Evolutionary conservation across 2,888 invertebrate species (phyloP).

Genomic region (Pollenia labialis): DNA sequence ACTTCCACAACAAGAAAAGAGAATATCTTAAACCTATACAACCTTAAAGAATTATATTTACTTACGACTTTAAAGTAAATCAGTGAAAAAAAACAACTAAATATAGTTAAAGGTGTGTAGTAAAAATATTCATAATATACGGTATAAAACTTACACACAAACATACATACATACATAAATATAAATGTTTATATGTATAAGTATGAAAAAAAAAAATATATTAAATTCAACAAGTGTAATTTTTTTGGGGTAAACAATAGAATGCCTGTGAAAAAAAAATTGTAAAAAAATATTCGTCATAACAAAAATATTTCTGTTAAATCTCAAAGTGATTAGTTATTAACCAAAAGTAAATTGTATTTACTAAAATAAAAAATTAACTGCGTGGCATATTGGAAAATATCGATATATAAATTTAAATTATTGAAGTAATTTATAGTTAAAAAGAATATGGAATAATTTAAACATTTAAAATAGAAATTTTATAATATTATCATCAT

Average conservation of each 20-base stretch:
- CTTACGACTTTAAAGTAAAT: conserved; percentile 43
- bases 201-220: conserved; percentile 39
- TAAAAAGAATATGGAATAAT: too few relatives aligned
- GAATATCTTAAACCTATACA: conserved; percentile 59
- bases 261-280: conserved; percentile 61
- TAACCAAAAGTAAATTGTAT: not conserved
- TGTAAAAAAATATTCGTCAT: conserved; percentile 27
- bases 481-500: conserved; percentile 17
- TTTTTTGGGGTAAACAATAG: conserved; percentile 54
- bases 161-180: conserved; percentile 5
- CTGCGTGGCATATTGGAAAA: conserved; percentile 64
- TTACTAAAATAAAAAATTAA: conserved; percentile 29
- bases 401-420: not conserved
- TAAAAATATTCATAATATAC: conserved; percentile 40
- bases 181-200: conserved; percentile 10
- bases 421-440: too few relatives aligned
- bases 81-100: conserved; percentile 44
- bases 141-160: conserved; percentile 14
- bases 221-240: conserved; percentile 65
- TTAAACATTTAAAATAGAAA: not conserved
- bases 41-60: conserved; percentile 52
- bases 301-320: conserved; percentile 43
- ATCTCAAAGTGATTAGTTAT: conserved; percentile 1
- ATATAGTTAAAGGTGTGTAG: conserved; percentile 69
- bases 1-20: conserved; percentile 49